Evolutionary conservation across 2,113 vertebrate genomes (phyloP).

Genomic region (Pongo abelii): DNA sequence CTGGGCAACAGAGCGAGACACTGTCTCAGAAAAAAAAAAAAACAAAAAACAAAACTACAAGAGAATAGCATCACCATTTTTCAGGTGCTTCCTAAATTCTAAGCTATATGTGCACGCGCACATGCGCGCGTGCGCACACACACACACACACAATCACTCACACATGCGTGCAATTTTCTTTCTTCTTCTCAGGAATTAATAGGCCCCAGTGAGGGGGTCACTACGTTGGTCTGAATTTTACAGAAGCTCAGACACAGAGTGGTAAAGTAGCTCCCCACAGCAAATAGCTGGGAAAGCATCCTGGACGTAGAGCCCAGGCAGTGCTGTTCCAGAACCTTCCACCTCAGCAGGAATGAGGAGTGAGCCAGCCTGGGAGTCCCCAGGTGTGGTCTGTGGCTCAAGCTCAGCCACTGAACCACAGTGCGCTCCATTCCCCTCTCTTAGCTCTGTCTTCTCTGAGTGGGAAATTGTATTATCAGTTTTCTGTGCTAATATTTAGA

Average conservation of each 20-base stretch:
- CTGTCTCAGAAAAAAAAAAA: too few species aligned
- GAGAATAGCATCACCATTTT: not conserved
- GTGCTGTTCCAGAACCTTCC: not conserved
- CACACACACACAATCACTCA: not conserved
- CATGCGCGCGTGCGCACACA: not conserved
- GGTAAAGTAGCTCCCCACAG: not conserved
- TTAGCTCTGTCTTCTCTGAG: not conserved
- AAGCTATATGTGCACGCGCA: fast-evolving
- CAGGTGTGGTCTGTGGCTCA: not conserved
- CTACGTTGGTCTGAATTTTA: not conserved
- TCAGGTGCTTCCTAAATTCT: not conserved
- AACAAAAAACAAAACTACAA: not conserved
- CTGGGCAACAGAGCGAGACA: too few species aligned
- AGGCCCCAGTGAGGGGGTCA: not conserved
- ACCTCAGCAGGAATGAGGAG: not conserved
- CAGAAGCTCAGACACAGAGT: not conserved
- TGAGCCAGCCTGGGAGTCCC: not conserved
- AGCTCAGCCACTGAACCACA: not conserved
- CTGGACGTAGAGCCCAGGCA: not conserved
- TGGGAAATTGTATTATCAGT: not conserved
- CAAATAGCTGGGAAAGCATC: not conserved
- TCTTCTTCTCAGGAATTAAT: not conserved
- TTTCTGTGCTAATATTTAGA: not conserved
- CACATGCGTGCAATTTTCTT: not conserved
- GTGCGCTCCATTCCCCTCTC: not conserved